Base-by-base conservation (phyloP, 2,797 vertebrate species). In the Xerus rutilus region DNA sequence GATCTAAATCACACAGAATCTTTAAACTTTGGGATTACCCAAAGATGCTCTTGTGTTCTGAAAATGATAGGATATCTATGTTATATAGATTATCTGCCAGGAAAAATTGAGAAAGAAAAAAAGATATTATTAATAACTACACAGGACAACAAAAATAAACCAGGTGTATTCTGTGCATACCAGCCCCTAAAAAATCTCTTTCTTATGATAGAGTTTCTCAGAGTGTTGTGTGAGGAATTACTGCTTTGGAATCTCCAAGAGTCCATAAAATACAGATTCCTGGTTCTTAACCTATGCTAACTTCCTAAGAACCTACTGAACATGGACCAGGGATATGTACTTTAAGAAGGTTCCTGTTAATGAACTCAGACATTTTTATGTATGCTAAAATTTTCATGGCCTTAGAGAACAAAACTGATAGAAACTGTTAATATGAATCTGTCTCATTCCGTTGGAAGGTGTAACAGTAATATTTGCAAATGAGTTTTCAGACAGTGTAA, bases 281-380 rank as follows among this genome's bases (percentile, higher is more conserved):
- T 88, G 57, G 43, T 47, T 88, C 14, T 10, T 65, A 74, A 84
- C 30, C 7, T 49, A 73, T 32, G 35, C 20, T 39, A 85, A 81
- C 7, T 57, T 83, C 49, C 67, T 91, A 84, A 83, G 82, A 83
- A 78, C 67, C 25, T 79, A 54, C 92, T 57, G 43, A 96, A 86
- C 30, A 54, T 14, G 21, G 1, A 12, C 14, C 43, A 85, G 21
- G 3, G 62, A 69, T 67, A 39, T 23, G 2, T 10, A 57, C 9
- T 69, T 85, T 79, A 52, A 73, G 59, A 93, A 85, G 54, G 14
- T 8, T 30, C 35, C 14, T 57, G 30, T 57, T 18, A 62, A 10
- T 64, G 14, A 87, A 59, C 13, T 72, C 39, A 86, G 62, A 47
- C 69, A 35, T 89, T 91, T 69, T 35, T 74, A 81, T 57, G 62